Percentiles rank a stretch among this genome's conserved stretches.
phyloP scores from a whole-genome alignment of 1,140 invertebrate genomes.

The Drosophila ficusphila region DNA sequence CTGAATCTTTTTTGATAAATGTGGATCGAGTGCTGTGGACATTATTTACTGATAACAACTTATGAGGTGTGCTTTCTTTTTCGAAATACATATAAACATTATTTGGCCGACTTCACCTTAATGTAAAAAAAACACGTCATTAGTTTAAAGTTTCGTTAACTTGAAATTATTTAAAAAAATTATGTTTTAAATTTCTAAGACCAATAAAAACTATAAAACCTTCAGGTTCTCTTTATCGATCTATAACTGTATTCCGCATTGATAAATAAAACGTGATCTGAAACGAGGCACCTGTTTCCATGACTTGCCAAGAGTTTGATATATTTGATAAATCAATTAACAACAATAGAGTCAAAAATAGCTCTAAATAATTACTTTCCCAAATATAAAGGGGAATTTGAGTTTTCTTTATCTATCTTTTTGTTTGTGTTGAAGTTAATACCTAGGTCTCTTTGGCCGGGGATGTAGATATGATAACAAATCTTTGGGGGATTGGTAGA shows the following conservation, averaged over 20 bases:
- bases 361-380: not conserved
- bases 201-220: too few species aligned
- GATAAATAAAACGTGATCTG: constrained; percentile 38
- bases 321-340: constrained; percentile 22
- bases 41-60: not conserved
- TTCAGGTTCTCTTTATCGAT: not conserved
- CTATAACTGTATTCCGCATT: not conserved
- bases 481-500: too few species aligned
- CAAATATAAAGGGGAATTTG: not conserved
- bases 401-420: not conserved
- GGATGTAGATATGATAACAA: not conserved
- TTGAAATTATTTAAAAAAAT: not conserved
- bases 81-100: too few species aligned
- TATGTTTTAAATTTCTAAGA: not conserved
- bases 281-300: constrained; percentile 10
- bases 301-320: constrained; percentile 6
- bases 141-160: too few species aligned
- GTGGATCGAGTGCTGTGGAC: constrained; percentile 9
- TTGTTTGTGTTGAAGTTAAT: not conserved
- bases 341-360: not conserved
- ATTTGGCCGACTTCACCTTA: too few species aligned
- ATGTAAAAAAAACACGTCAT: too few species aligned
- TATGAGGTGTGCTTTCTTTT: too few species aligned
- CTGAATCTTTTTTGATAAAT: not conserved
- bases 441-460: not conserved